phyloP scores from a whole-genome alignment of 2,888 invertebrate species.

The Pristionchus arcanus region DNA sequence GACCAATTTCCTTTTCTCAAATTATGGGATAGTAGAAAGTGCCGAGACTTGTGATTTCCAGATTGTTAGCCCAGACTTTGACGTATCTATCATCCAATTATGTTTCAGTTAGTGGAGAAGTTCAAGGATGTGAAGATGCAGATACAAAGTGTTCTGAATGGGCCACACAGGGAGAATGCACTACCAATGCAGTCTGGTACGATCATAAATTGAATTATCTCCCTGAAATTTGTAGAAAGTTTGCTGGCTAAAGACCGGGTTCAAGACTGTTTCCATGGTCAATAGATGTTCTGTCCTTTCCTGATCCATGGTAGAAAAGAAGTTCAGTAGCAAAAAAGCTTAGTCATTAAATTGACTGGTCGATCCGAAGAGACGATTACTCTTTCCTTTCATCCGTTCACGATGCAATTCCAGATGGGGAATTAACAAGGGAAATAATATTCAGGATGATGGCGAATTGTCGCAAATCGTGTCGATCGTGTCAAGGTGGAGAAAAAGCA shows the following conservation, averaged over 20 bases:
- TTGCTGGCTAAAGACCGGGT: neutral
- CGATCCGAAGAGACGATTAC: neutral
- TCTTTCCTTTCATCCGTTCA: neutral
- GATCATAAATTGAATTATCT: neutral
- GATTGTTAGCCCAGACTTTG: neutral
- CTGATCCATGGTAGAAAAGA: too few species aligned
- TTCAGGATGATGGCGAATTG: constrained; percentile 79
- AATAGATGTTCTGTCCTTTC: neutral
- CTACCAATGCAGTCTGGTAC: constrained; percentile 79
- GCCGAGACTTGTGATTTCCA: neutral
- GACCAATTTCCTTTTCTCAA: neutral
- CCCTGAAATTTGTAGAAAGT: neutral
- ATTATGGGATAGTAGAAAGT: neutral
- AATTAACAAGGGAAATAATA: neutral
- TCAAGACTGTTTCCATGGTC: neutral
- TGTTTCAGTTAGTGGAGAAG: constrained; percentile 28
- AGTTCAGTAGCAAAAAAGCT: neutral
- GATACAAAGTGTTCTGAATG: constrained; percentile 78
- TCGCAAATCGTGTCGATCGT: constrained; percentile 78
- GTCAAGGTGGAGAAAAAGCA: constrained; percentile 79
- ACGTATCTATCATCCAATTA: neutral
- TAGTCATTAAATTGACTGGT: neutral
- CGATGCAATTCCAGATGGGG: neutral
- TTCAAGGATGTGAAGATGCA: constrained; percentile 74
- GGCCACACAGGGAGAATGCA: constrained; percentile 79